A percentile compares a stretch with the other conserved stretches of the same genome.
phyloP scores from a whole-genome alignment of 2,113 vertebrate species.

The Orthochromis malagaraziensis region DNA sequence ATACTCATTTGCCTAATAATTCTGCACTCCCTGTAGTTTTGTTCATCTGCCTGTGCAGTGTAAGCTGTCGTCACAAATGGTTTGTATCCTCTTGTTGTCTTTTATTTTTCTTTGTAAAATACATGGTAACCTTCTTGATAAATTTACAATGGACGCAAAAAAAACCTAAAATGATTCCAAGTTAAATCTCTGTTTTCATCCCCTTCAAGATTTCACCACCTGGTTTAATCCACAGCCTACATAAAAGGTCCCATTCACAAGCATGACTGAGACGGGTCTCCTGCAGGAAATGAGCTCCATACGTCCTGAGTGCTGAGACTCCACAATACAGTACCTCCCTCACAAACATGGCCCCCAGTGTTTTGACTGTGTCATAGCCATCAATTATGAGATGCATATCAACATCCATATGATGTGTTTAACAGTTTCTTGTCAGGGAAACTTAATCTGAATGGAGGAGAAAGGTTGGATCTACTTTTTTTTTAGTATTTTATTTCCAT shows the following conservation, averaged over 20 bases:
- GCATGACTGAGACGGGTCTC: background rate
- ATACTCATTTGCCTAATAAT: too few species aligned
- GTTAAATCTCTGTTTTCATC: background rate
- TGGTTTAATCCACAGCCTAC: constrained; percentile 13
- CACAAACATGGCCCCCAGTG: constrained; percentile 11
- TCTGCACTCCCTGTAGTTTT: background rate
- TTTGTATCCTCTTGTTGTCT: background rate
- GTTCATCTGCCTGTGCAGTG: accelerated
- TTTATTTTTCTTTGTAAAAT: background rate
- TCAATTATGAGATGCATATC: constrained; percentile 1
- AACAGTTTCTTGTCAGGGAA: background rate
- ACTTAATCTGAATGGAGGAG: background rate
- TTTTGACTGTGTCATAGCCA: constrained; percentile 22
- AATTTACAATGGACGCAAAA: background rate
- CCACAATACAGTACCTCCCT: constrained; percentile 25
- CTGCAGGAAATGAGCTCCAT: constrained; percentile 61
- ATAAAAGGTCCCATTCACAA: constrained; percentile 50
- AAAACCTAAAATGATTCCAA: background rate
- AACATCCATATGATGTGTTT: background rate
- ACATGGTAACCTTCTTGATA: background rate
- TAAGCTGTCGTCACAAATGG: background rate
- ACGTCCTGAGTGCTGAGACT: background rate
- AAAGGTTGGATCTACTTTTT: background rate
- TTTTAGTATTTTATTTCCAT: background rate
- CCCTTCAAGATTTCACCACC: background rate